Evolutionary conservation across 1,140 invertebrate species (phyloP).

Genomic region (Apocrypta bakeri): DNA sequence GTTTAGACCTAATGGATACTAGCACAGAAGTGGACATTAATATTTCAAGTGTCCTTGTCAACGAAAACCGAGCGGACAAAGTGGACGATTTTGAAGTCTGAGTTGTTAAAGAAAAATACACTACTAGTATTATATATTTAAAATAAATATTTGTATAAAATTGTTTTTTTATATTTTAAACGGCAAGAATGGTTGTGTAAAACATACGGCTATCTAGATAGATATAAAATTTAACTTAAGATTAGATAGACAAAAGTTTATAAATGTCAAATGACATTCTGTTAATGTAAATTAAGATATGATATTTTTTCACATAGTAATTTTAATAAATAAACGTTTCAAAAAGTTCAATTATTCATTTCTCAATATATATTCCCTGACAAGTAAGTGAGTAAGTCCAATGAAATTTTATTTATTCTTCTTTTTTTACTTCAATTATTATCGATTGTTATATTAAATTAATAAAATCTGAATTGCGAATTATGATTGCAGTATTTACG

Average conservation of each 20-base stretch:
- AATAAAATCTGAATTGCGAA: no score
- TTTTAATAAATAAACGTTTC: slow-evolving; percentile 30
- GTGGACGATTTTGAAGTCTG: background rate
- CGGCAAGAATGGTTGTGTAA: background rate
- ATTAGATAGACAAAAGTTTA: background rate
- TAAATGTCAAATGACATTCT: background rate
- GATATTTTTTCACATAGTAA: slow-evolving; percentile 31
- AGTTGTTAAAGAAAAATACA: background rate
- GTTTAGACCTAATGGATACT: slow-evolving; percentile 76
- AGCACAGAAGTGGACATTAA: slow-evolving; percentile 74
- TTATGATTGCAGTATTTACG: no score
- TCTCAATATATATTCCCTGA: no score
- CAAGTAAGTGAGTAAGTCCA: no score
- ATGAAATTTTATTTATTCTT: no score
- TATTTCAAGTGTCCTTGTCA: slow-evolving; percentile 73
- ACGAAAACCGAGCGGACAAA: slow-evolving; percentile 71
- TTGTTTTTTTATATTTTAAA: slow-evolving; percentile 18
- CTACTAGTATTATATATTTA: slow-evolving; percentile 16
- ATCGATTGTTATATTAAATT: no score
- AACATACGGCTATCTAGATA: background rate
- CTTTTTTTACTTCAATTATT: no score
- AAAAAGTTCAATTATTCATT: background rate
- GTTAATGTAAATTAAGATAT: slow-evolving; percentile 3
- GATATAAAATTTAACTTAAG: background rate
- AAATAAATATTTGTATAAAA: slow-evolving; percentile 14